These are phyloP conservation scores for Zygothrica quintamaculata DNA, from an alignment of 2,888 invertebrate species.

Conservation along the genomic window DNA sequence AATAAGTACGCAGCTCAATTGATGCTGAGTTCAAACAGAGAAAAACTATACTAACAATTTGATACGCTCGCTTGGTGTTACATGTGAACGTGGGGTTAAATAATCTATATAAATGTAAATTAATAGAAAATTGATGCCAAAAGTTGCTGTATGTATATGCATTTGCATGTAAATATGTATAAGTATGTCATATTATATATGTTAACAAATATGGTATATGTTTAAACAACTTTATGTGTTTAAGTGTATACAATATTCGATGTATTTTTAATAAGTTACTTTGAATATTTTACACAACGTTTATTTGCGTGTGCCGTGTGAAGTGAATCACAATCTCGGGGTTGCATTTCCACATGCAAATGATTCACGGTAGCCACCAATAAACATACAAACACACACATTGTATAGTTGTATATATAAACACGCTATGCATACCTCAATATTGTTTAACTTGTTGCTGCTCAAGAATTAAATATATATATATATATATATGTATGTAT, in stretches of 20 bases:
- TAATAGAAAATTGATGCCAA: too few relatives aligned
- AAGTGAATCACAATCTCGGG: slow-evolving; percentile 37
- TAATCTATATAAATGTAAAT: too few relatives aligned
- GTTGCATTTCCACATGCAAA: slow-evolving; percentile 44
- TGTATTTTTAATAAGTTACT: background rate
- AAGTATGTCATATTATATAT: too few relatives aligned
- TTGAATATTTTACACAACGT: background rate
- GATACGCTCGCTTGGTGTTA: background rate
- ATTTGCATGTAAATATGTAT: too few relatives aligned
- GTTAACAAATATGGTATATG: too few relatives aligned
- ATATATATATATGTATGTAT: slow-evolving; percentile 1
- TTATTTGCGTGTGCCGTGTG: slow-evolving; percentile 10
- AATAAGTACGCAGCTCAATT: slow-evolving; percentile 39
- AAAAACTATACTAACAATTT: slow-evolving; percentile 2
- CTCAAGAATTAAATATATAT: slow-evolving; percentile 16
- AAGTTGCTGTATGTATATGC: too few relatives aligned
- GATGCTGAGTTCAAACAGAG: slow-evolving; percentile 12
- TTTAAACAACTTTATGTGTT: background rate
- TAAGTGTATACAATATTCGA: slow-evolving; percentile 17
- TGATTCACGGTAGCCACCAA: slow-evolving; percentile 48
- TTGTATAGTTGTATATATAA: background rate
- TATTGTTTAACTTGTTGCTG: background rate
- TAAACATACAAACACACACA: too few relatives aligned
- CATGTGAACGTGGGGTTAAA: too few relatives aligned
- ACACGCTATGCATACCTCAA: slow-evolving; percentile 8